A percentile compares a stretch with the other conserved stretches of the same genome.
phyloP scores from a whole-genome alignment of 1,140 invertebrate species.

The Pomacea maculata region DNA sequence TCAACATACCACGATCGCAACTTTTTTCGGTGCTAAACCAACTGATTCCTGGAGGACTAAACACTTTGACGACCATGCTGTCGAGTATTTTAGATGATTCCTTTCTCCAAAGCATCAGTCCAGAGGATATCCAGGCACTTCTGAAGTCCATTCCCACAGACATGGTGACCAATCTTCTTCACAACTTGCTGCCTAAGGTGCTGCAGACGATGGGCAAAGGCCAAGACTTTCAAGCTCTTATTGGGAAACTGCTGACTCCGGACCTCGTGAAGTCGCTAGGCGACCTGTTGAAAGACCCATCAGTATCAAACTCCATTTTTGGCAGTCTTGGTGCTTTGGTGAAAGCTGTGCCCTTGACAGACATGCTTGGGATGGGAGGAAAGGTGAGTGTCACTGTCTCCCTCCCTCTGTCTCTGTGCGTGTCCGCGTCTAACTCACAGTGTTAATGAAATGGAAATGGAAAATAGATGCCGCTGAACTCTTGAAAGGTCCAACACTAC shows the following conservation, averaged over 20 bases:
- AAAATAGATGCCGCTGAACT: too few species aligned
- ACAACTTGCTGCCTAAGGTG: neutral
- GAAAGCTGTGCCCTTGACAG: neutral
- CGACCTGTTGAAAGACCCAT: too few species aligned
- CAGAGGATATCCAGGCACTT: too few species aligned
- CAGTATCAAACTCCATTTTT: neutral
- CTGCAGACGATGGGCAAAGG: neutral
- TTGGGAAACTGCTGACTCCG: neutral
- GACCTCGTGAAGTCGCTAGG: neutral
- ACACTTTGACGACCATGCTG: too few species aligned
- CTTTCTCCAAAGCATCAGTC: too few species aligned
- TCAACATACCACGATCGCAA: neutral
- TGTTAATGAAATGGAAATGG: too few species aligned
- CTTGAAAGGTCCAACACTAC: too few species aligned
- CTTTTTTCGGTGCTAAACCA: too few species aligned
- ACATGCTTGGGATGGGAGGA: conserved; percentile 5
- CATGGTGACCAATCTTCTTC: too few species aligned
- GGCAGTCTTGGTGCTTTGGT: neutral
- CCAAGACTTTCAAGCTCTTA: neutral
- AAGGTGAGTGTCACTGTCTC: neutral
- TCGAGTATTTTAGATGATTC: too few species aligned
- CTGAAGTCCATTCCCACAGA: too few species aligned
- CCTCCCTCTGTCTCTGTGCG: neutral
- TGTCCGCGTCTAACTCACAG: neutral
- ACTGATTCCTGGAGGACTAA: too few species aligned